phyloP scores from a whole-genome alignment of 2,888 invertebrate genomes.

The Sphecodes monilicornis region DNA sequence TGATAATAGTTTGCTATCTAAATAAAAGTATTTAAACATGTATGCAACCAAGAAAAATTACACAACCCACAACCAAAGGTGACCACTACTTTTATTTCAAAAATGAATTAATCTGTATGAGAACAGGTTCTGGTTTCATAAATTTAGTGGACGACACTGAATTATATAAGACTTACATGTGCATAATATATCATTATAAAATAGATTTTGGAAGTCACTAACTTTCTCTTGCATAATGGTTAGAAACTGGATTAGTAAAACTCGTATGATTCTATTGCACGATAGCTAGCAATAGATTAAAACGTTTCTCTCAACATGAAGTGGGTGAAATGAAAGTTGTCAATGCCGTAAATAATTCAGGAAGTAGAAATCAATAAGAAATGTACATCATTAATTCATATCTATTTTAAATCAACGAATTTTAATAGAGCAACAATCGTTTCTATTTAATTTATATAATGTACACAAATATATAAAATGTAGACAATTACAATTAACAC shows the following conservation, averaged over 20 bases:
- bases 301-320: not conserved
- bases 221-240: not conserved
- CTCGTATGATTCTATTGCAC: not conserved
- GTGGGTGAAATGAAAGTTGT: not conserved
- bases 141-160: not conserved
- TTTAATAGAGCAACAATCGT: not conserved
- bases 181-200: not conserved
- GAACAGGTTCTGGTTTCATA: not conserved
- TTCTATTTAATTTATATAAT: not conserved
- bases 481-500: not conserved
- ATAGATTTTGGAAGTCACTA: not conserved
- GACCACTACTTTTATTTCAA: not conserved
- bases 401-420: not conserved
- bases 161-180: not conserved
- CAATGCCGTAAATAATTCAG: not conserved
- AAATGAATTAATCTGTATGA: not conserved
- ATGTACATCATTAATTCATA: not conserved
- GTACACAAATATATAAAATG: not conserved
- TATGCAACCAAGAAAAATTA: not conserved
- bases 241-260: not conserved
- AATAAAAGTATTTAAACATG: not conserved
- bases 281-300: not conserved
- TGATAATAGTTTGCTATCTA: not conserved
- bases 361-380: not conserved
- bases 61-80: too few relatives aligned